Conservation (phyloP, 2,888 invertebrate genomes). For the Aspidiotus rigidus region DNA sequence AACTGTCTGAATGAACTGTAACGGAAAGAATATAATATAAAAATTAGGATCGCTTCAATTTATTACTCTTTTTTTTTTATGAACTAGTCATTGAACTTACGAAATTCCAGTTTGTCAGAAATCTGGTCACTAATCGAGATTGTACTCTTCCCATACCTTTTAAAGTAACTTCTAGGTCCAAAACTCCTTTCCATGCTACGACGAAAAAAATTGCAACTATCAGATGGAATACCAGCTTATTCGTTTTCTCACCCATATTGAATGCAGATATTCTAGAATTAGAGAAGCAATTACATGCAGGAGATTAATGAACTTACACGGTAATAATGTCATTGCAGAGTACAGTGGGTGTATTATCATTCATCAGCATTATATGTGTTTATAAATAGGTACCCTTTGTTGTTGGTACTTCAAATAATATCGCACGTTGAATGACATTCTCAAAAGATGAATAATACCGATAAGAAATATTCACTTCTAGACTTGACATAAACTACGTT, state of each 20-base stretch:
- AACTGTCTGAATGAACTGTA: neutral
- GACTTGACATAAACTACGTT: no score
- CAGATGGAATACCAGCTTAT: neutral
- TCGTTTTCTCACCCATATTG: neutral
- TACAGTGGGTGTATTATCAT: no score
- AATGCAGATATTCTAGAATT: no score
- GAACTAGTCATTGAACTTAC: neutral
- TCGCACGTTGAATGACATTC: no score
- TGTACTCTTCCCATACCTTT: neutral
- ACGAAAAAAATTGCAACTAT: constrained; percentile 1
- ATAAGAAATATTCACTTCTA: no score
- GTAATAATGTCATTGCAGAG: no score
- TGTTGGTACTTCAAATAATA: no score
- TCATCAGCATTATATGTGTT: no score
- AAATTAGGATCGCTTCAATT: neutral
- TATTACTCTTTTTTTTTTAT: neutral
- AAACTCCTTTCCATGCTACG: neutral
- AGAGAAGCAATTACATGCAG: no score
- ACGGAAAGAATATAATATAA: neutral
- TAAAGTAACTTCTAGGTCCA: neutral
- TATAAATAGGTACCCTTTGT: no score
- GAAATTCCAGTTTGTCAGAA: constrained; percentile 9
- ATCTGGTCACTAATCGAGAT: neutral
- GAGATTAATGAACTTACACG: no score
- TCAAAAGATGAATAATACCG: no score